Percentiles rank a stretch among this genome's conserved stretches.
Evolutionary conservation across 2,888 invertebrate genomes (phyloP).

Genomic region (Drosophila stalkeri): DNA sequence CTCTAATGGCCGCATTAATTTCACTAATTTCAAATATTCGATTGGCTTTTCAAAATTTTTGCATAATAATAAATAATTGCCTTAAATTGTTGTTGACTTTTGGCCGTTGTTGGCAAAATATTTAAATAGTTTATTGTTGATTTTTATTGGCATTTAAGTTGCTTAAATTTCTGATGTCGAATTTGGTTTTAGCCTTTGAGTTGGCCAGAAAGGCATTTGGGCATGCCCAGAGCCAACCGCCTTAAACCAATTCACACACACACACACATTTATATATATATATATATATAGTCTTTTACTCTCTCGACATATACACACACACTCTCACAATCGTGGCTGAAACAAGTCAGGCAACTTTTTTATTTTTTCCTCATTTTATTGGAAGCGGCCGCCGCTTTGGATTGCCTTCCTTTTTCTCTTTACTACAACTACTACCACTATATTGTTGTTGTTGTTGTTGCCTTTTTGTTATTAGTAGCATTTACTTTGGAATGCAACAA

Average conservation of each 20-base stretch:
- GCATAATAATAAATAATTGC: constrained; percentile 42
- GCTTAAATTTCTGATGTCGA: constrained; percentile 48
- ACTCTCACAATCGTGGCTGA: constrained; percentile 48
- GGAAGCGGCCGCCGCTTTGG: constrained; percentile 71
- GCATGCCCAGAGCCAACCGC: constrained; percentile 54
- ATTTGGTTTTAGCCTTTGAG: constrained; percentile 35
- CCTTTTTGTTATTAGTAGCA: constrained; percentile 80
- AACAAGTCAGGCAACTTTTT: constrained; percentile 83
- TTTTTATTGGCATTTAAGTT: constrained; percentile 44
- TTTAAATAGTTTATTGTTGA: constrained; percentile 37
- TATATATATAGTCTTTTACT: constrained; percentile 10
- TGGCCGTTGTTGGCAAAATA: constrained; percentile 17
- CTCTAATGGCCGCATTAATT: constrained; percentile 46
- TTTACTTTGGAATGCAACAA: constrained; percentile 82
- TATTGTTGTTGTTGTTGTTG: constrained; percentile 40
- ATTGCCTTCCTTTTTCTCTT: constrained; percentile 76
- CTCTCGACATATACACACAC: constrained; percentile 18
- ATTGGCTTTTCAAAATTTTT: constrained; percentile 31
- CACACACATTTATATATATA: constrained; percentile 12
- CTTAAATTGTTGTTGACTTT: constrained; percentile 23
- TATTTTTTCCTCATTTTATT: constrained; percentile 77
- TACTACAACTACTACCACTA: constrained; percentile 59
- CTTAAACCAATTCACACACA: constrained; percentile 52
- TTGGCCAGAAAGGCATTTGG: constrained; percentile 63
- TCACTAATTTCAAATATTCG: constrained; percentile 39